Base-by-base conservation (phyloP, 37 sponge, comb jelly and placozoan species). In the Agelas oroides region DNA sequence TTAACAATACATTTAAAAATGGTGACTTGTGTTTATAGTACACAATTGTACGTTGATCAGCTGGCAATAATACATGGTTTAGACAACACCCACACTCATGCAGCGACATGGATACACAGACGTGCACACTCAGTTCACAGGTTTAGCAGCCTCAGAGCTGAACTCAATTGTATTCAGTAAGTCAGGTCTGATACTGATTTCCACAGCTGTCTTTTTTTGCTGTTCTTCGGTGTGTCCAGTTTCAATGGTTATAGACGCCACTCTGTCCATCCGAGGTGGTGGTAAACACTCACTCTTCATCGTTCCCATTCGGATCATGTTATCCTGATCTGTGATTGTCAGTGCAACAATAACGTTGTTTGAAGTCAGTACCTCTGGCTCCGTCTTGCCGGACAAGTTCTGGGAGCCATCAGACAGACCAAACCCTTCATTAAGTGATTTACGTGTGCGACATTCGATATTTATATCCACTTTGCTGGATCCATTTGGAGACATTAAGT, bases 301-400 rank as follows among this genome's bases (percentile, higher is more conserved):
- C 57, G 61, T 46, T 15, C 53, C 65, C 32, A 71, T 23, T 1
- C 25, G 8, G 23, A 21, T 27, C 24, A 17, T 32, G 31, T 14
- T 5, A 18, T 86, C 79, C n/a, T 52, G 37, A 55, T 55, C 70
- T 15, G 32, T 70, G 28, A 71, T 63, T 0, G 59, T 78, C 25
- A 86, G 31, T 13, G 79, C 72, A 16, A 86, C 87, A 6, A 78
- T 54, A 59, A 86, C 87, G 41, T 86, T 86, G 57, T 86, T 86
- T 39, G 87, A 86, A 0, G 87, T 69, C 32, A 78, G 13, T 14
- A 85, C 69, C 20, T 76, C 86, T n/a, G 62, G 20, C 24, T 70
- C 71, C 18, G 23, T 16, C 32, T 57, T 57, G 21, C 27, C 31
- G 75, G 0, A 5, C 15, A 15, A 59, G 37, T 11, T 53, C 59